A percentile compares a stretch with the other conserved stretches of the same genome.
Evolutionary conservation across 2,888 invertebrate genomes (phyloP).

Genomic region (Lasioglossum pauxillum): DNA sequence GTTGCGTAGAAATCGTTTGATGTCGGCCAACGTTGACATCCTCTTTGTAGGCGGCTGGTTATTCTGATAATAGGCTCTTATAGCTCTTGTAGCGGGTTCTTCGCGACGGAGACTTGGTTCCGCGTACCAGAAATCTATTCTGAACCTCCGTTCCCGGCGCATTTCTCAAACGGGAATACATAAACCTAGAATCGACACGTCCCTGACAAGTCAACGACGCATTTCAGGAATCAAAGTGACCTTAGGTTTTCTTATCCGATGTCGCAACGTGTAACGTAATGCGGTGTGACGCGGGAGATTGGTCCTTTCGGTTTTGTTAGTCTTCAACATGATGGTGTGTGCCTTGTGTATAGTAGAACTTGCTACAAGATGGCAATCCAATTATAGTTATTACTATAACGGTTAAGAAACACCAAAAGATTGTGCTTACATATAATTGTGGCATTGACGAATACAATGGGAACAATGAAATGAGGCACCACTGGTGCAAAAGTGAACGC

Average conservation of each 20-base stretch:
- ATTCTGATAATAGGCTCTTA: constrained; percentile 15
- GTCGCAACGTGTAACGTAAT: no score
- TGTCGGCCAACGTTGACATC: constrained; percentile 15
- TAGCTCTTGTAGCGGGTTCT: background rate
- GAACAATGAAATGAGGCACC: background rate
- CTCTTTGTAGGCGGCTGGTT: constrained; percentile 15
- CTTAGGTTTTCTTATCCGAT: background rate
- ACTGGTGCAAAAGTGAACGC: background rate
- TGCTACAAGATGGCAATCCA: background rate
- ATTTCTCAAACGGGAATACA: background rate
- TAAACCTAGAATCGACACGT: background rate
- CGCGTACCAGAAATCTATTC: constrained; percentile 11
- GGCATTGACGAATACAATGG: background rate
- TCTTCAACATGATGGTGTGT: no score
- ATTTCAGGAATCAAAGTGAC: background rate
- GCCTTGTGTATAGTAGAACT: background rate
- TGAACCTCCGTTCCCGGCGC: background rate
- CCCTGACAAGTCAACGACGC: background rate
- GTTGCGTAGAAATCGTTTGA: constrained; percentile 13
- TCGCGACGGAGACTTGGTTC: background rate
- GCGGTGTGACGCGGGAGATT: background rate
- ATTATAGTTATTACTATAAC: no score
- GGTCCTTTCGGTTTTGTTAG: background rate
- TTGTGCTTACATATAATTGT: background rate
- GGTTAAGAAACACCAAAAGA: background rate